Base-by-base conservation (phyloP, 2,797 vertebrate genomes). In the Thamnophis elegans region DNA sequence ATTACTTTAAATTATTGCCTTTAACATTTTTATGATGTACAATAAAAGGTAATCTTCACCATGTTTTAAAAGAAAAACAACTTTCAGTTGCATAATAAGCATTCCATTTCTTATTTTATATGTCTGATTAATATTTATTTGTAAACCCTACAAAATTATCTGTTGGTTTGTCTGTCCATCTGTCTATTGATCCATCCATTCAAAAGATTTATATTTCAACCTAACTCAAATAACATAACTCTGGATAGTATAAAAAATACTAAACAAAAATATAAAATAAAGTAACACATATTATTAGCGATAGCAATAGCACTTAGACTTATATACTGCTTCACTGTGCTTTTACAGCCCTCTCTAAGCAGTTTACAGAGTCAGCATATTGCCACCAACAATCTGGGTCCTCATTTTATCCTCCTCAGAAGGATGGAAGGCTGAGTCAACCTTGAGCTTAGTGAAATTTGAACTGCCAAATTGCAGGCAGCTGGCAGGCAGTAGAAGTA, bases 61-160 rank as follows among this genome's bases (percentile, higher is more conserved):
- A 25, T 54, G 60, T 7, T 89, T 87, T 90, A 78, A 54, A 87
- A 82, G 28, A 28, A 86, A 28, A 10, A 93, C 32, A 92, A 16
- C 8, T 55, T 59, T 87, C 26, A 25, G 32, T 94, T 94, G 94
- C 73, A 20, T 94, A 95, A 95, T 96, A 94, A 89, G 62, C 93
- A 93, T 11, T 91, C 65, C 91, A 54, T 89, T 54, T 93, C 56
- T 68, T 93, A 94, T 95, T 94, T 95, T 91, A 65, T 94, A 94
- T 95, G 95, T 94, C 89, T 93, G 93, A 86, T 9, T 93, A 94
- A 90, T 94, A 87, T 94, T 58, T 93, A 91, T 93, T 51, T 13
- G 92, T 91, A 93, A 95, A 20, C 32, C 90, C 65, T 65, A 16
- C 62, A 65, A 65, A 65, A 5, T 91, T 47, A 93, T 55, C 62